Conservation (phyloP, 2,888 invertebrate species). For the Proisotoma minuta region DNA sequence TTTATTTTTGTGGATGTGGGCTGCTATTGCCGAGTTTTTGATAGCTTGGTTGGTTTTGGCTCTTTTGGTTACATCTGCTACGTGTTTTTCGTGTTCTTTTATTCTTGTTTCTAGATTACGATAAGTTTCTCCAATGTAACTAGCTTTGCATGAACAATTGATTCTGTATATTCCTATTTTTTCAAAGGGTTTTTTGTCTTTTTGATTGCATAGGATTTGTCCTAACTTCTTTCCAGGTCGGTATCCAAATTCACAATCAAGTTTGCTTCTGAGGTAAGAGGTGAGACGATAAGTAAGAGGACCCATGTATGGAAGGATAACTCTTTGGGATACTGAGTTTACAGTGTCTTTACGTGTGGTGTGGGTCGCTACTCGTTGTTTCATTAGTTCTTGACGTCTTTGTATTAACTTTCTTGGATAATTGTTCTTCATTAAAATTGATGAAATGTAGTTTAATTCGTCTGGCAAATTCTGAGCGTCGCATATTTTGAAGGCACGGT, state of each 20-base stretch:
- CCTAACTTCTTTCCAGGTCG: not conserved
- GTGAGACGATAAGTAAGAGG: not conserved
- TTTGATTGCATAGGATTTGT: not conserved
- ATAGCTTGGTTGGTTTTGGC: too few species aligned
- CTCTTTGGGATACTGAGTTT: too few species aligned
- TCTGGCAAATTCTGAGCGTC: not conserved
- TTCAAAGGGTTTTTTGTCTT: not conserved
- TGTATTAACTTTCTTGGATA: constrained; percentile 8
- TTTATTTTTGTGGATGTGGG: too few species aligned
- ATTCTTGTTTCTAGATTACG: not conserved
- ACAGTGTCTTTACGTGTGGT: too few species aligned
- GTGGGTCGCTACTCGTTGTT: too few species aligned
- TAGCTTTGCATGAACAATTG: not conserved
- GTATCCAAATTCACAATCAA: not conserved
- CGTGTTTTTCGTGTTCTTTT: constrained; percentile 19
- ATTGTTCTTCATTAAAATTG: not conserved
- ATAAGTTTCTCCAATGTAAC: constrained; percentile 9
- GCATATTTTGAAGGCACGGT: constrained; percentile 17
- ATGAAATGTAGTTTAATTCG: constrained; percentile 6
- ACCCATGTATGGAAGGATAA: not conserved
- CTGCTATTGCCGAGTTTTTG: too few species aligned
- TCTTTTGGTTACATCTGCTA: too few species aligned
- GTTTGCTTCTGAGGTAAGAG: not conserved
- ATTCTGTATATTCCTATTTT: not conserved
- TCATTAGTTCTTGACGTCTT: too few species aligned